These are phyloP conservation scores for Pachypeltis micranthus DNA, from an alignment of 1,140 invertebrate species.

Conservation along the genomic window DNA sequence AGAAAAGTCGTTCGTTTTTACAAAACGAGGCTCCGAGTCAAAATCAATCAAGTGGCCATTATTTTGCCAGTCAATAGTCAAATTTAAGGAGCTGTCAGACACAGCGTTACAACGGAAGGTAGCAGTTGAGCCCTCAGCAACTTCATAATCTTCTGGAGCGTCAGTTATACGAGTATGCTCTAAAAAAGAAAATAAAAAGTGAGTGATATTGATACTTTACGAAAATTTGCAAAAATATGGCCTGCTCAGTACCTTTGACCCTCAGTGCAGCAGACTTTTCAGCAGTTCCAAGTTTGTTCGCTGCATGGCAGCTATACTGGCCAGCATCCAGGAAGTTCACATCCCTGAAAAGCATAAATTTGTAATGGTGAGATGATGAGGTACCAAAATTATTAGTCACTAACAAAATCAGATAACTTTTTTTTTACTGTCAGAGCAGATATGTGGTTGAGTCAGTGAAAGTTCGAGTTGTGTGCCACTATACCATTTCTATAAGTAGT, in stretches of 20 bases:
- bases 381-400: not conserved
- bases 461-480: no score
- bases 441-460: no score
- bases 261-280: slow-evolving; percentile 60
- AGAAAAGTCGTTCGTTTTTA: slow-evolving; percentile 77
- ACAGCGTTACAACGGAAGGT: slow-evolving; percentile 90
- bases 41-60: slow-evolving; percentile 79
- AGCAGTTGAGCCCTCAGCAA: slow-evolving; percentile 73
- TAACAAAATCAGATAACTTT: not conserved
- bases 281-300: slow-evolving; percentile 80
- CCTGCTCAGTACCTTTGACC: slow-evolving; percentile 59
- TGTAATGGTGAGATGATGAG: no score
- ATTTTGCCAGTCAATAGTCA: slow-evolving; percentile 79
- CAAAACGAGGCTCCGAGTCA: slow-evolving; percentile 68
- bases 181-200: slow-evolving; percentile 31
- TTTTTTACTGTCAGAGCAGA: not conserved
- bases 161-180: slow-evolving; percentile 74
- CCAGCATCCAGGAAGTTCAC: slow-evolving; percentile 77
- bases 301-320: slow-evolving; percentile 79
- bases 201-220: not conserved
- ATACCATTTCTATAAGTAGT: no score
- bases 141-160: slow-evolving; percentile 79
- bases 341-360: slow-evolving; percentile 42
- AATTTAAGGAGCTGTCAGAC: slow-evolving; percentile 60
- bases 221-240: not conserved